These are phyloP conservation scores for Chromis chromis DNA, from an alignment of 2,797 vertebrate species.

Conservation along the genomic window DNA sequence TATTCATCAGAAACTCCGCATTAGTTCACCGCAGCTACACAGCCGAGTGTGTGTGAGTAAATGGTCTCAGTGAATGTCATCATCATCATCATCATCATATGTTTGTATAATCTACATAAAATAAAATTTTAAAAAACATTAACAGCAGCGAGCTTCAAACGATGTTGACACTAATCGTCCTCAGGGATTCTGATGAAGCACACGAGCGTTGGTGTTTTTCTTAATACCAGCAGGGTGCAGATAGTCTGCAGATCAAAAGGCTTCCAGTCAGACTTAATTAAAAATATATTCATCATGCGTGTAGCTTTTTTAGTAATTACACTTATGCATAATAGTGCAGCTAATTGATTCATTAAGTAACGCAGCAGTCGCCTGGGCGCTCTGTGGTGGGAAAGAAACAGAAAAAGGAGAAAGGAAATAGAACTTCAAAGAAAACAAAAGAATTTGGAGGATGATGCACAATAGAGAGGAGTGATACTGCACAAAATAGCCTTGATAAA, in stretches of 20 bases:
- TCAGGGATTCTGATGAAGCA: conserved; percentile 37
- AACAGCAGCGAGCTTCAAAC: conserved; percentile 42
- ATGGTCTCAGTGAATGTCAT: background rate
- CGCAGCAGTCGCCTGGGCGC: conserved; percentile 22
- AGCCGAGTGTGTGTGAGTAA: conserved; percentile 6
- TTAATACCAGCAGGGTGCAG: conserved; percentile 31
- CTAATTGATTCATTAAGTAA: conserved; percentile 61
- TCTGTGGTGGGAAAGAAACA: conserved; percentile 5
- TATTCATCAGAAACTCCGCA: conserved; percentile 51
- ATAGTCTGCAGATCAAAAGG: conserved; percentile 51
- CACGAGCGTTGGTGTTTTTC: conserved; percentile 35
- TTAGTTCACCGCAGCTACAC: conserved; percentile 15
- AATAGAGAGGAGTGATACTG: background rate
- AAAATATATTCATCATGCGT: conserved; percentile 41
- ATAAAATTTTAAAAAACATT: conserved; percentile 10
- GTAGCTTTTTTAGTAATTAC: conserved; percentile 39
- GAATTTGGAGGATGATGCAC: background rate
- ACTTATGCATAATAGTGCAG: conserved; percentile 41
- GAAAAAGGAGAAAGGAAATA: conserved; percentile 12
- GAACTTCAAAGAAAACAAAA: conserved; percentile 42
- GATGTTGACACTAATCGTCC: conserved; percentile 41
- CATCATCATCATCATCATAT: conserved; percentile 17
- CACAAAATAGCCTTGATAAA: conserved; percentile 12
- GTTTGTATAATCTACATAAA: conserved; percentile 34
- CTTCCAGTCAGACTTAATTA: conserved; percentile 51